These are phyloP conservation scores for Diabrotica virgifera DNA, from an alignment of 1,140 invertebrate genomes.

Conservation along the genomic window DNA sequence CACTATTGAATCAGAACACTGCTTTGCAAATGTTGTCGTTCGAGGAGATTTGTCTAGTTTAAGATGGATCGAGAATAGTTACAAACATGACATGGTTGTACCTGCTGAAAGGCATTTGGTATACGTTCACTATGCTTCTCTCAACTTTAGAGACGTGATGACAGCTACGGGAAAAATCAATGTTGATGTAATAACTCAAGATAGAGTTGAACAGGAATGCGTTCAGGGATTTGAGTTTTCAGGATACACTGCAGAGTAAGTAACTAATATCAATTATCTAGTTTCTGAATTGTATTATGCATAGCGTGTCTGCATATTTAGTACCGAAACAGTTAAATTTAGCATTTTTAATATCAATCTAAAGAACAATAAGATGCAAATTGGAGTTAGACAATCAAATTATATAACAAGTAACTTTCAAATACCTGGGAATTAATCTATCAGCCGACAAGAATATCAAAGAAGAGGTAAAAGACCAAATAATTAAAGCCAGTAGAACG, in stretches of 20 bases:
- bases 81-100: slow-evolving; percentile 45
- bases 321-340: no score
- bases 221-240: slow-evolving; percentile 73
- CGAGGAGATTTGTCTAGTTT: slow-evolving; percentile 84
- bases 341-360: no score
- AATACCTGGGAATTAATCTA: no score
- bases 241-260: slow-evolving; percentile 46
- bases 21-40: slow-evolving; percentile 72
- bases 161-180: slow-evolving; percentile 70
- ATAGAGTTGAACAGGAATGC: slow-evolving; percentile 60
- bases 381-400: no score
- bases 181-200: slow-evolving; percentile 56
- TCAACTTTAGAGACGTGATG: slow-evolving; percentile 82
- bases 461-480: no score
- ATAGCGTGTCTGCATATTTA: no score
- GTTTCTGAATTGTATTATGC: no score
- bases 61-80: slow-evolving; percentile 72
- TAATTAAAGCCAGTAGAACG: no score
- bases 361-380: no score
- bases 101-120: slow-evolving; percentile 48
- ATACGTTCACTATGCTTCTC: slow-evolving; percentile 61
- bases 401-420: no score
- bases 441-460: no score
- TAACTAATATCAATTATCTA: no score
- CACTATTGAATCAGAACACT: slow-evolving; percentile 58